phyloP scores from a whole-genome alignment of 2,888 invertebrate genomes.

The Celastrina argiolus region DNA sequence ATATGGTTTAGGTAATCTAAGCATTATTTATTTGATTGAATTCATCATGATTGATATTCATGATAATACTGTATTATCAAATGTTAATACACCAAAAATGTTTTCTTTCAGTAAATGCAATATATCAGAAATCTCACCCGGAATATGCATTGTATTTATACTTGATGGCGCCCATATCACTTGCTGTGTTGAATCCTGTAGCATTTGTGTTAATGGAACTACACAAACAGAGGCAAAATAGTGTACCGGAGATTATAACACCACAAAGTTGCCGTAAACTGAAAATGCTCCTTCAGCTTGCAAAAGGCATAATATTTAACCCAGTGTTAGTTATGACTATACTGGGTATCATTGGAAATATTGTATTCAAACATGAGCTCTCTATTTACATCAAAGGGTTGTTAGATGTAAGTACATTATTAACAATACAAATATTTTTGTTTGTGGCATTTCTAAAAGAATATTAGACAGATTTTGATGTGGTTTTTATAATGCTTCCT shows the following conservation, averaged over 20 bases:
- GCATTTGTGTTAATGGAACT: conserved; percentile 94
- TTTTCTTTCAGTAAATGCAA: conserved; percentile 83
- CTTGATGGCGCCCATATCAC: conserved; percentile 94
- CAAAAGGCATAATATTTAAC: conserved; percentile 88
- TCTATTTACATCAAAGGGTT: conserved; percentile 86
- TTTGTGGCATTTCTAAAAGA: too few relatives aligned
- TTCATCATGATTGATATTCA: too few relatives aligned
- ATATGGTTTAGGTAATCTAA: too few relatives aligned
- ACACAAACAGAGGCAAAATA: conserved; percentile 72
- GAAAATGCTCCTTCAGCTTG: conserved; percentile 66
- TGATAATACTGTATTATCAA: too few relatives aligned
- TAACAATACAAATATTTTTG: background rate
- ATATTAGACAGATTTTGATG: too few relatives aligned
- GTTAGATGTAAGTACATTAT: conserved; percentile 78
- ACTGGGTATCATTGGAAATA: conserved; percentile 91
- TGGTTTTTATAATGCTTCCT: too few relatives aligned
- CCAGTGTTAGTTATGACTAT: conserved; percentile 95
- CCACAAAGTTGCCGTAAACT: conserved; percentile 35
- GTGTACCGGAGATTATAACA: conserved; percentile 38
- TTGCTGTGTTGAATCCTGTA: conserved; percentile 94
- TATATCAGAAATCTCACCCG: conserved; percentile 91
- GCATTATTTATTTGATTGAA: too few relatives aligned
- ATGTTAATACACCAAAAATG: too few relatives aligned
- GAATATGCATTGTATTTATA: conserved; percentile 95
- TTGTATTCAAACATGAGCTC: conserved; percentile 86